Evolutionary conservation across 2,888 invertebrate species (phyloP).

Genomic region (Volucella inflata): DNA sequence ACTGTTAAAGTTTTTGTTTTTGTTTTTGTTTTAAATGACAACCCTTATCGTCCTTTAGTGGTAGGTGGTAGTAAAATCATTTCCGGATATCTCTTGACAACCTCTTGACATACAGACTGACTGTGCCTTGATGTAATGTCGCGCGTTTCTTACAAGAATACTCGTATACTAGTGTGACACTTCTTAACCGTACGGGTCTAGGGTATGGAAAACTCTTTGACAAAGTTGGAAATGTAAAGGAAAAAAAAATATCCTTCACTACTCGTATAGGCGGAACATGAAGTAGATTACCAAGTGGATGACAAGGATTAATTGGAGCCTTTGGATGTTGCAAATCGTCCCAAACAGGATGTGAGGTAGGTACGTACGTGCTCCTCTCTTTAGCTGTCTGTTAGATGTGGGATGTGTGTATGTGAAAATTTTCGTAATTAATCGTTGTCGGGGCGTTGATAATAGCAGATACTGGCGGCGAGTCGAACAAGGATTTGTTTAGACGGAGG

Average conservation of each 20-base stretch:
- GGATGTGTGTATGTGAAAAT: conserved; percentile 52
- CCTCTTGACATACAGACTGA: conserved; percentile 13
- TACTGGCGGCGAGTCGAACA: conserved; percentile 9
- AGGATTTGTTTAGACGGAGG: conserved; percentile 46
- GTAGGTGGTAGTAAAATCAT: conserved; percentile 49
- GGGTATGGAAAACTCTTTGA: conserved; percentile 9
- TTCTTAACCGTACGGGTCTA: too few species aligned
- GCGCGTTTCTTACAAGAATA: not conserved
- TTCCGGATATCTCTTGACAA: conserved; percentile 45
- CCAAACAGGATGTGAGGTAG: conserved; percentile 43
- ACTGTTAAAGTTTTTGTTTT: not conserved
- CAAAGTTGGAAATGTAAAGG: conserved; percentile 23
- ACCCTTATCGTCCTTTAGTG: not conserved
- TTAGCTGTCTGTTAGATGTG: conserved; percentile 1
- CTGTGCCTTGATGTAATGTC: conserved; percentile 42
- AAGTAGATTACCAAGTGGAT: conserved; percentile 74
- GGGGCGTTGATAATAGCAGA: conserved; percentile 57
- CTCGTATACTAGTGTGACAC: too few species aligned
- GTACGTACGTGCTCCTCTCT: not conserved
- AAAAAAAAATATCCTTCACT: conserved; percentile 35
- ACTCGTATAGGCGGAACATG: conserved; percentile 42
- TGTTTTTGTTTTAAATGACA: too few species aligned
- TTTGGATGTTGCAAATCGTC: conserved; percentile 69
- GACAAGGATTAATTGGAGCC: conserved; percentile 74
- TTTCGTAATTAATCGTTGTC: conserved; percentile 74